phyloP scores from a whole-genome alignment of 2,113 vertebrate species.

The Condylura cristata region DNA sequence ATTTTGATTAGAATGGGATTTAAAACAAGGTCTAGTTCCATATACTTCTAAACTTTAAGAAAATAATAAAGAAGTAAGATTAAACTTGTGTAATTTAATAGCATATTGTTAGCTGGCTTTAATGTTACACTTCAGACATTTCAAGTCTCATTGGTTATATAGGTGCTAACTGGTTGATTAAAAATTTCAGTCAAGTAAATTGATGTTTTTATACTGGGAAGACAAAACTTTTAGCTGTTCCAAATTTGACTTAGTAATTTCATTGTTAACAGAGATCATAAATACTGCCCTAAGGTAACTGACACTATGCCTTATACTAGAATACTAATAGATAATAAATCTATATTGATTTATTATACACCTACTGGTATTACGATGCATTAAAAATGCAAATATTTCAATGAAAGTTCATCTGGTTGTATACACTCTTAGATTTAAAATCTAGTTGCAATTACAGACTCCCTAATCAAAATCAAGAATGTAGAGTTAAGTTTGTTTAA shows the following conservation, averaged over 20 bases:
- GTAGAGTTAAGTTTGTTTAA: neutral
- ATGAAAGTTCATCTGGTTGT: neutral
- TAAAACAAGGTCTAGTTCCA: neutral
- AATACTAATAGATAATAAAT: neutral
- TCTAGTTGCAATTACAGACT: neutral
- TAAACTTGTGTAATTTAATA: neutral
- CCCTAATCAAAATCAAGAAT: neutral
- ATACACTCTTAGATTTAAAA: neutral
- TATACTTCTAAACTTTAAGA: neutral
- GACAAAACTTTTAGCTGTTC: neutral
- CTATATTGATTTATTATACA: too few relatives aligned
- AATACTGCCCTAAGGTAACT: neutral
- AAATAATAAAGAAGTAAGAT: neutral
- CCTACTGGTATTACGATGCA: too few relatives aligned
- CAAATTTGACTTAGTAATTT: constrained; percentile 5
- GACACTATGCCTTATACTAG: neutral
- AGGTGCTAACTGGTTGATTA: neutral
- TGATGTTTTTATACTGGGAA: neutral
- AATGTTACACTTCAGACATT: neutral
- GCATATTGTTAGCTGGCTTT: neutral
- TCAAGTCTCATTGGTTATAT: neutral
- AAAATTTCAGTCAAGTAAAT: neutral
- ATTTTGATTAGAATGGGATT: neutral
- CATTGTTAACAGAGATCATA: neutral
- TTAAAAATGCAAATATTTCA: neutral